Base-by-base conservation (phyloP, 1,140 invertebrate genomes). In the Pseudachorutes palmiensis region DNA sequence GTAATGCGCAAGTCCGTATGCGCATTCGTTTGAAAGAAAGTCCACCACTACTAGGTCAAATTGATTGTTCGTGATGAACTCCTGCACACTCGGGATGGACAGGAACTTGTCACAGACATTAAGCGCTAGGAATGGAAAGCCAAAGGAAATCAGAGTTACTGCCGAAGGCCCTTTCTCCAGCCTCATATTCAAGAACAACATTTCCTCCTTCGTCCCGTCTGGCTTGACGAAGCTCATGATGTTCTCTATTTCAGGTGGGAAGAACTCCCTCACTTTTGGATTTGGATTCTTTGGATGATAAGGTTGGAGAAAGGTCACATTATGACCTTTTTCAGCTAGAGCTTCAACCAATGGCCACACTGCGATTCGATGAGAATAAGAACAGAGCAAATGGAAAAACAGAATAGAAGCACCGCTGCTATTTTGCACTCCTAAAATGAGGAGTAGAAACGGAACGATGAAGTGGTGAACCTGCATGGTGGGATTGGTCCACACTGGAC, bases 11-110 rank as follows among this genome's bases (percentile, higher is more conserved):
- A 70, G 29, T 19, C 68, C 68, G 12, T 41, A 55, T 1, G 12
- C 63, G 30, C 72, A 76, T 55, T 74, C 73, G 49, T 72, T 74
- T 66, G 74, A 74, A 66, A 75, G 74, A 12, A 65, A 69, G 5
- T 74, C 74, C 19, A 77, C 60, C 19, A 78, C 69, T 1, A 77
- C 72, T 0, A 78, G 57, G 65, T 78, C 77, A 48, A 74, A 76
- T 19, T 9, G 22, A 1, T 49, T 29, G 9, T 30, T 49, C 2
- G 5, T 12, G 3, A 67, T 30, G 2, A 26, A 55, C 3, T 30
- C 16, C 45, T 63, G 62, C 3, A 33, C 24, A 5, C 12, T 12
- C n/a, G 59, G 59, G 29, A 9, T 9, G 2, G 59, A 32, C 2
- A 61, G 33, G 26, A 61, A 30, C 19, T 30, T 36, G 29, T 19